A percentile compares a stretch with the other conserved stretches of the same genome.
These are phyloP conservation scores for Drosophila parthenogenetica DNA, from an alignment of 2,888 invertebrate species.

Conservation along the genomic window DNA sequence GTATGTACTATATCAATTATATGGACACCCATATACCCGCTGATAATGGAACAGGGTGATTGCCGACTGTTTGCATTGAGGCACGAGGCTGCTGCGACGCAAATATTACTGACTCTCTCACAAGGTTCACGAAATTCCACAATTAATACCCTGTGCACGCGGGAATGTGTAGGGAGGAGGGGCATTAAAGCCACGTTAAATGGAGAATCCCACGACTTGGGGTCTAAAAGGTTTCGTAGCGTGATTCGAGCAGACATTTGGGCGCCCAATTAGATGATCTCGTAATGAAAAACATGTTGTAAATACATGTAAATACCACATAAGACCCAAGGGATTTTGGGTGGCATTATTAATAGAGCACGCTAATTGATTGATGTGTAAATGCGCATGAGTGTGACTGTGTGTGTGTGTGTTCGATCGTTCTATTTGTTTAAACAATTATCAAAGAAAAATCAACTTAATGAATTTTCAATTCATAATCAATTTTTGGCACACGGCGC, in stretches of 20 bases:
- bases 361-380: conserved; percentile 69
- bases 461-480: conserved; percentile 74
- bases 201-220: conserved; percentile 9
- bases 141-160: no score
- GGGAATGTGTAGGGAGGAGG: no score
- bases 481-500: conserved; percentile 62
- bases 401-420: conserved; percentile 13
- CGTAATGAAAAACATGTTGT: conserved; percentile 45
- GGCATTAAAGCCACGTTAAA: background rate
- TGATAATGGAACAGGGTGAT: conserved; percentile 46
- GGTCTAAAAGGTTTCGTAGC: conserved; percentile 24
- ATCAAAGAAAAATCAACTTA: conserved; percentile 49
- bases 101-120: conserved; percentile 35
- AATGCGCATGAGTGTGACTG: conserved; percentile 1
- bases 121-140: conserved; percentile 27
- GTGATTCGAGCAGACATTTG: conserved; percentile 41
- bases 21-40: conserved; percentile 32
- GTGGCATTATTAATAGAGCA: conserved; percentile 22
- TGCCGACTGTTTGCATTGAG: conserved; percentile 41
- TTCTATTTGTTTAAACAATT: conserved; percentile 66
- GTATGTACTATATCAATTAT: background rate
- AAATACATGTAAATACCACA: conserved; percentile 40
- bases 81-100: conserved; percentile 58
- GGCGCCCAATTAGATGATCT: conserved; percentile 65
- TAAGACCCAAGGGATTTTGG: conserved; percentile 32